A percentile compares a stretch with the other conserved stretches of the same genome.
Conservation (phyloP, 2,888 invertebrate species). For the Malacosoma neustria region DNA sequence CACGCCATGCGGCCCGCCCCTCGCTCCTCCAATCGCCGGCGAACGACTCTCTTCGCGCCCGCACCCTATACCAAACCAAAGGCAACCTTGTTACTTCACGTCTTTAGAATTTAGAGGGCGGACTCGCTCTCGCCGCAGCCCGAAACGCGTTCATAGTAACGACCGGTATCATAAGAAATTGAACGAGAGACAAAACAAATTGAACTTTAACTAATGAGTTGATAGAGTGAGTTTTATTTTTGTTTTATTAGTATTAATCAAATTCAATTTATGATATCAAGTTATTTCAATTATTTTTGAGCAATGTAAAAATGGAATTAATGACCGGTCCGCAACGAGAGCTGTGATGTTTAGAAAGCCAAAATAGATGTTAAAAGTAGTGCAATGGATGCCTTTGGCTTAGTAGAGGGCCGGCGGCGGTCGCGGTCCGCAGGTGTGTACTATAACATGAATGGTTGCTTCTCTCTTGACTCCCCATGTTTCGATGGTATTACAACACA, state of each 20-base stretch:
- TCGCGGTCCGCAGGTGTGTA: neutral
- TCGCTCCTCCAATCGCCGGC: slow-evolving; percentile 48
- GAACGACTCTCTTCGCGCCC: slow-evolving; percentile 28
- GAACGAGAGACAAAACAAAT: too few species aligned
- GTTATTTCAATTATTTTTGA: neutral
- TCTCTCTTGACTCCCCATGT: neutral
- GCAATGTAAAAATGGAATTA: neutral
- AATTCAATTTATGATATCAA: neutral
- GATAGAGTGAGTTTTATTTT: neutral
- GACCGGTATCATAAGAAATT: too few species aligned
- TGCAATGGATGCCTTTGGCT: slow-evolving; percentile 69
- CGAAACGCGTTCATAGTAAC: too few species aligned
- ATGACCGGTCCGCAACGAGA: slow-evolving; percentile 1
- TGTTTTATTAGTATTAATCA: neutral
- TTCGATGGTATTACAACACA: slow-evolving; percentile 7
- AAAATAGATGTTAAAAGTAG: slow-evolving; percentile 20
- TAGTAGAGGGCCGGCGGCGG: slow-evolving; percentile 44
- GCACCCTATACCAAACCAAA: slow-evolving; percentile 88
- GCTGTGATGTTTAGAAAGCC: slow-evolving; percentile 8
- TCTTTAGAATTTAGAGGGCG: slow-evolving; percentile 5
- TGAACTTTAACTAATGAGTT: too few species aligned
- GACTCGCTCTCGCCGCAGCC: slow-evolving; percentile 26
- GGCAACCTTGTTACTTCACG: slow-evolving; percentile 76
- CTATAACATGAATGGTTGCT: neutral
- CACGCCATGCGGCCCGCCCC: slow-evolving; percentile 68